Conservation (phyloP, 2,113 vertebrate species). For the Xenopus borealis region DNA sequence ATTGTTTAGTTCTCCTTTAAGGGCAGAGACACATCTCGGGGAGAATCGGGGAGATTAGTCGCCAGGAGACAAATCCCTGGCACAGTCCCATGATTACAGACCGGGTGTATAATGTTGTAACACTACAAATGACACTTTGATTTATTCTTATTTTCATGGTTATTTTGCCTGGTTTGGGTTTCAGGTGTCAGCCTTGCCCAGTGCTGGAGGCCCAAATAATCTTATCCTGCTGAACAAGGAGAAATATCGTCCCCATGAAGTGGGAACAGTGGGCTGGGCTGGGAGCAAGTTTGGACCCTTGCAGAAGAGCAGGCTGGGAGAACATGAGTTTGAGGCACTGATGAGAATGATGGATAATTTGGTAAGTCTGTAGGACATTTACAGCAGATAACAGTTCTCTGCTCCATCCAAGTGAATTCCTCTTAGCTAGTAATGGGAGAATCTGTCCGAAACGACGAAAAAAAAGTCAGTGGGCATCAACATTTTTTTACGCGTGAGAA, state of each 20-base stretch:
- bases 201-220: slow-evolving; percentile 80
- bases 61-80: no score
- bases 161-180: not conserved
- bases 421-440: no score
- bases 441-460: no score
- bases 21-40: no score
- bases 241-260: slow-evolving; percentile 71
- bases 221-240: slow-evolving; percentile 84
- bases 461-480: no score
- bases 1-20: no score
- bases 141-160: not conserved
- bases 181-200: slow-evolving; percentile 85
- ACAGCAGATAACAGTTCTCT: no score
- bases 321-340: slow-evolving; percentile 93
- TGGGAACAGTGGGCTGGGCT: slow-evolving; percentile 84
- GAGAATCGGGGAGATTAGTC: no score
- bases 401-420: no score
- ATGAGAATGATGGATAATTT: slow-evolving; percentile 97
- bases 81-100: no score
- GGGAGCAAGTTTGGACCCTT: slow-evolving; percentile 91
- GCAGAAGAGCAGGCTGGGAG: slow-evolving; percentile 89
- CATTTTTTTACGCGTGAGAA: no score
- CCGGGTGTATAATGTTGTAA: no score
- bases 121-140: not conserved
- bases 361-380: slow-evolving; percentile 55